These are phyloP conservation scores for Furnarius figulus DNA, from an alignment of 2,113 vertebrate genomes.

Conservation along the genomic window DNA sequence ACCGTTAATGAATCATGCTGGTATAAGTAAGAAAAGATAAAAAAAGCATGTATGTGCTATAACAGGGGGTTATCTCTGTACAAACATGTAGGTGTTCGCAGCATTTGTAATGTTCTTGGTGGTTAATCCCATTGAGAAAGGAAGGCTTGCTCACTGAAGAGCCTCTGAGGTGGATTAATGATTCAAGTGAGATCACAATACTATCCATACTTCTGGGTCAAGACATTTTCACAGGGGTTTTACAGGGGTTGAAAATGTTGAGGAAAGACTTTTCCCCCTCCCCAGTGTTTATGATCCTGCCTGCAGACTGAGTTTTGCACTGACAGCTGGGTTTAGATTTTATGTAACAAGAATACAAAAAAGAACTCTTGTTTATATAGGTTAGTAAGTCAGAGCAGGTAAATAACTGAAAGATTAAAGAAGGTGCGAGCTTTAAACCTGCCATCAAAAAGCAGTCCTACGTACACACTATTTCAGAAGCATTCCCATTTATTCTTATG, in stretches of 20 bases:
- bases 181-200: neutral
- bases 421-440: neutral
- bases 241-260: neutral
- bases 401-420: neutral
- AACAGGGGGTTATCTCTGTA: conserved; percentile 70
- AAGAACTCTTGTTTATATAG: neutral
- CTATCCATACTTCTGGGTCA: neutral
- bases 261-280: neutral
- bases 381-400: neutral
- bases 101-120: conserved; percentile 9
- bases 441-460: neutral
- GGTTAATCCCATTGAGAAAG: conserved; percentile 51
- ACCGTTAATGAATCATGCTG: conserved; percentile 76
- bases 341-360: neutral
- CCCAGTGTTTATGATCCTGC: neutral
- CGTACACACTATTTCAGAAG: neutral
- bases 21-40: conserved; percentile 75
- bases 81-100: conserved; percentile 68
- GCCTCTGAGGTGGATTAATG: neutral
- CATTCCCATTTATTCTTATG: neutral
- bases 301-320: neutral
- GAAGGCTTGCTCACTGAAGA: neutral
- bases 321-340: neutral
- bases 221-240: neutral
- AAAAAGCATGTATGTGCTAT: conserved; percentile 55